Conservation (phyloP, 1,140 invertebrate species). For the Eumeta japonica region DNA sequence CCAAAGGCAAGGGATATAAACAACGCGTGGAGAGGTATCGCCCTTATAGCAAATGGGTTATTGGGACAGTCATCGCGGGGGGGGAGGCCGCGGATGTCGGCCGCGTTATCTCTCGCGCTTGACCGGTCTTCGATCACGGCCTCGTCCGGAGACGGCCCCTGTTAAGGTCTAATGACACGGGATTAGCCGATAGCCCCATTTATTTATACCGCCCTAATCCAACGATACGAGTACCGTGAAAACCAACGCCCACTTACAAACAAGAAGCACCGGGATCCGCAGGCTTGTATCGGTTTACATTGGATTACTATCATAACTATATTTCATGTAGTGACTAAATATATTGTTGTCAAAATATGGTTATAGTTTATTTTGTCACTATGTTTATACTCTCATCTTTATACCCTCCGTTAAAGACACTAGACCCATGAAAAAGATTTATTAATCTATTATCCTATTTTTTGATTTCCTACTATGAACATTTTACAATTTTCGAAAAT, state of each 20-base stretch:
- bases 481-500: too few relatives aligned
- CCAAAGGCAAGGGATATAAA: too few relatives aligned
- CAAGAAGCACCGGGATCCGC: too few relatives aligned
- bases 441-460: too few relatives aligned
- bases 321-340: not conserved
- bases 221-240: not conserved
- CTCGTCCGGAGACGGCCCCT: constrained; percentile 36
- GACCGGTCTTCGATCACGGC: constrained; percentile 43
- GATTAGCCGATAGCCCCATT: constrained; percentile 32
- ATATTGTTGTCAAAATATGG: not conserved
- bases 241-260: too few relatives aligned
- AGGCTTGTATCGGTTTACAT: not conserved
- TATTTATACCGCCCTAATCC: constrained; percentile 20
- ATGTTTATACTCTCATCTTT: too few relatives aligned
- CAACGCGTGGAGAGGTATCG: too few relatives aligned
- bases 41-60: not conserved
- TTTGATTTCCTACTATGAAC: too few relatives aligned
- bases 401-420: too few relatives aligned
- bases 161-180: constrained; percentile 44
- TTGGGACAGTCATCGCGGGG: constrained; percentile 6
- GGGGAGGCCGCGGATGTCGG: constrained; percentile 12
- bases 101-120: constrained; percentile 44
- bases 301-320: not conserved
- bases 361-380: too few relatives aligned
- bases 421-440: too few relatives aligned